phyloP scores from a whole-genome alignment of 2,888 invertebrate genomes.

The Dendrolimus houi region DNA sequence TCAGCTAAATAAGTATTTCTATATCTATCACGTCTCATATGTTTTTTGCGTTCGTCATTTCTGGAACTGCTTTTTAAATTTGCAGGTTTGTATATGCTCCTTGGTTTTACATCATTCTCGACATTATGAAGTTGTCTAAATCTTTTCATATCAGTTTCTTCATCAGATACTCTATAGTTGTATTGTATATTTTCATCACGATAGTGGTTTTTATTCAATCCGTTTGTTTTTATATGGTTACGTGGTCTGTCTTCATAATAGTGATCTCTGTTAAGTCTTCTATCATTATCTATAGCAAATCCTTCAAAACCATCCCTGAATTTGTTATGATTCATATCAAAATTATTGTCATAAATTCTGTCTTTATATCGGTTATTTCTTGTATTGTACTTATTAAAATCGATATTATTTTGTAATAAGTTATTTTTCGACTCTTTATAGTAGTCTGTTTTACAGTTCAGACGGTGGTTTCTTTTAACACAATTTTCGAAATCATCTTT shows the following conservation, averaged over 20 bases:
- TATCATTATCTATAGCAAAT: neutral
- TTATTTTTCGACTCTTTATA: neutral
- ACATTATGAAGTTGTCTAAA: no score
- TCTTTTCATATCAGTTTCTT: no score
- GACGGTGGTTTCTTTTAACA: no score
- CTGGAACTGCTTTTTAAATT: conserved; percentile 1
- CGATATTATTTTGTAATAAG: neutral
- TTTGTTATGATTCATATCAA: neutral
- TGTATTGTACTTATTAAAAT: neutral
- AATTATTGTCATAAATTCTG: neutral
- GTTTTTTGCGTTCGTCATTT: conserved; percentile 4
- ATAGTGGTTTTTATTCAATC: conserved; percentile 1
- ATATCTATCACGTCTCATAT: conserved; percentile 9
- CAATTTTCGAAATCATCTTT: neutral
- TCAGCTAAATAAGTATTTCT: conserved; percentile 9
- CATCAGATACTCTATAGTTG: neutral
- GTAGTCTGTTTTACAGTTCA: neutral
- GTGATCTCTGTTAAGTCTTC: conserved; percentile 1
- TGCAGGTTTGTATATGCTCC: conserved; percentile 2
- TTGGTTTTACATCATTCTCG: conserved; percentile 6
- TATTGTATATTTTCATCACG: neutral
- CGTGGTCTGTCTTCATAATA: conserved; percentile 9
- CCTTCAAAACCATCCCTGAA: neutral
- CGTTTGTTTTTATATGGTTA: neutral
- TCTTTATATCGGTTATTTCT: neutral